Evolutionary conservation across 2,888 invertebrate species (phyloP), one percentile per base, ranked within the genome.

Genomic region (Steinernema scapterisci): DNA sequence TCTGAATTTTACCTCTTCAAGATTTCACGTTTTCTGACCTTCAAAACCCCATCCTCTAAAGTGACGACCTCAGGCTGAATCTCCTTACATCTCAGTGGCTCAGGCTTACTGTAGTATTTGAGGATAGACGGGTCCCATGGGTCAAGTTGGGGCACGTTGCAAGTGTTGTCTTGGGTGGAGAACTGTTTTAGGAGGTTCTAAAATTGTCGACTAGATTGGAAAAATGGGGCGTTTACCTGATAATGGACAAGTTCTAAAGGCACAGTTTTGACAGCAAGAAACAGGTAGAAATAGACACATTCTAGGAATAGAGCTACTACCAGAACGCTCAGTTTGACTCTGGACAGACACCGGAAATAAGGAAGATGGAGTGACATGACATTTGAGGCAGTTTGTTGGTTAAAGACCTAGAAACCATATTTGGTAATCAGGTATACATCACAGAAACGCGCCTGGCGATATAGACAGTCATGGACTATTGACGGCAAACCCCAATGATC

Each of bases 51-150:
- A 52, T 52, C 23, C 11, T 52, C 52, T 21, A 52, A 21, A 9
- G 19, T 52, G 11, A 52, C 52, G 21, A 52, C 52, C 9, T 52
- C 23, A 5, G 52, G 52, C 52, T 52, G 52, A 11, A 52, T 23
- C 23, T 52, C 52, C 2, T 63, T 52, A 52, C 84, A 84, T 1
- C 43, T 38, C 23, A 84, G 73, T 7, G 79, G 78, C 6, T 72
- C 46, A 2, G 78, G 77, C 70, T 80, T 80, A 7, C 73, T 63
- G 70, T 79, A 80, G 74, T 83, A 84, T 3, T 75, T 52, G 6
- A 78, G 51, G 73, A 84, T 81, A 0, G 79, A 76, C 0, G 77
- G 78, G 75, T 84, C 84, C 81, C 81, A 84, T 21, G 83, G 83
- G 74, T 84, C 79, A 1, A 79, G 56, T 70, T 75, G 70, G 0